A percentile compares a stretch with the other conserved stretches of the same genome.
Conservation (phyloP, 2,888 invertebrate species). For the Adelognathus sp. region DNA sequence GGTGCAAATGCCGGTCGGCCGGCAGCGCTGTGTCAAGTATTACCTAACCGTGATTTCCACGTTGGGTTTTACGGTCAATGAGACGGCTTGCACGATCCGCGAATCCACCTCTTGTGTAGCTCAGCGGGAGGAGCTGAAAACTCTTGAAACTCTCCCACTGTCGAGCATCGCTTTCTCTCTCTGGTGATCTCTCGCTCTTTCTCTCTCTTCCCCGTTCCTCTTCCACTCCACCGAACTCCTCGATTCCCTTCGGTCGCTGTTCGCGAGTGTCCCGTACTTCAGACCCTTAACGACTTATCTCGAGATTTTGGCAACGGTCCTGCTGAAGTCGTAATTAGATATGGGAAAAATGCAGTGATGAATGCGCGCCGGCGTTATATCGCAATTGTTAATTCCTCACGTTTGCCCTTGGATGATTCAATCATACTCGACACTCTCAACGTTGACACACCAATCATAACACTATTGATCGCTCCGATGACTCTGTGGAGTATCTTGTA, state of each 20-base stretch:
- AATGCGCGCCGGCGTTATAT: slow-evolving; percentile 8
- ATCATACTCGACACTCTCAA: not conserved
- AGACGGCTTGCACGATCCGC: slow-evolving; percentile 10
- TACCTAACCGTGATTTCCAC: slow-evolving; percentile 44
- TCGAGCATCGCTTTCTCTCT: not conserved
- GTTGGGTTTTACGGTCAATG: slow-evolving; percentile 47
- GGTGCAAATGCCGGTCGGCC: slow-evolving; percentile 58
- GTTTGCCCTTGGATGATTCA: not conserved
- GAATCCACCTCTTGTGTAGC: not conserved
- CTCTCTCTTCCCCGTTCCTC: no score
- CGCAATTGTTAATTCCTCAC: slow-evolving; percentile 42
- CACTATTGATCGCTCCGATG: not conserved
- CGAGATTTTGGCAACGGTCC: slow-evolving; percentile 56
- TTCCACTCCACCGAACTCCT: slow-evolving; percentile 32
- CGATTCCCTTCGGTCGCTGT: slow-evolving; percentile 7
- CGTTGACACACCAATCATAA: not conserved
- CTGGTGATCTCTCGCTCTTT: slow-evolving; percentile 12
- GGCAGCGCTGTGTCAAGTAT: slow-evolving; percentile 34
- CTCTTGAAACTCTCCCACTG: slow-evolving; percentile 1
- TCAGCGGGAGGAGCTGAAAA: not conserved
- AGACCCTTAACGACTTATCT: slow-evolving; percentile 42
- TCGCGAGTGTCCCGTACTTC: slow-evolving; percentile 24
- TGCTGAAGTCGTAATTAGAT: slow-evolving; percentile 60
- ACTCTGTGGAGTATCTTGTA: not conserved
- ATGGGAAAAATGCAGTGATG: slow-evolving; percentile 51